phyloP scores from a whole-genome alignment of 2,113 vertebrate species.

The Zootoca vivipara region DNA sequence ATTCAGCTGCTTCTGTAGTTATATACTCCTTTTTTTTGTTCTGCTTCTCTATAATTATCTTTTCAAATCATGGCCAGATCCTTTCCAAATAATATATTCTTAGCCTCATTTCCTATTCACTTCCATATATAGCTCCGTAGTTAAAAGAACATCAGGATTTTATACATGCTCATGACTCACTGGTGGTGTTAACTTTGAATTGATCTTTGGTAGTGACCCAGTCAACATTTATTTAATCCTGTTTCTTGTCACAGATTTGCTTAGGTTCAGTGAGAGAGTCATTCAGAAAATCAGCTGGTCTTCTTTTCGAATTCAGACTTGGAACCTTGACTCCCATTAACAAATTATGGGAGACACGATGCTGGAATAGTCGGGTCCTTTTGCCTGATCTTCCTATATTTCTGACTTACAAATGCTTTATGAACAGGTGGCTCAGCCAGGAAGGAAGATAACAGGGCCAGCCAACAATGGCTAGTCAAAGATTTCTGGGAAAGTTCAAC shows the following conservation, averaged over 20 bases:
- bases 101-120: slow-evolving; percentile 58
- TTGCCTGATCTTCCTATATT: neutral
- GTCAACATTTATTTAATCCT: slow-evolving; percentile 63
- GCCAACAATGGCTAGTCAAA: neutral
- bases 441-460: too few relatives aligned
- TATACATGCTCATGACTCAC: slow-evolving; percentile 40
- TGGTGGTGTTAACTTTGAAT: slow-evolving; percentile 53
- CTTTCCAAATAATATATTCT: slow-evolving; percentile 46
- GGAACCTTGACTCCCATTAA: slow-evolving; percentile 44
- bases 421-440: too few relatives aligned
- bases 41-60: slow-evolving; percentile 63
- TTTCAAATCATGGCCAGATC: slow-evolving; percentile 60
- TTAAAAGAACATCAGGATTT: slow-evolving; percentile 28
- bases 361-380: neutral
- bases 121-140: slow-evolving; percentile 36
- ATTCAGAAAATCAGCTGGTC: slow-evolving; percentile 44
- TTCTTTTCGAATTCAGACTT: slow-evolving; percentile 46
- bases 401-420: too few relatives aligned
- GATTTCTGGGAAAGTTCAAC: neutral
- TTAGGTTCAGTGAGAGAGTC: slow-evolving; percentile 46
- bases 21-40: slow-evolving; percentile 57
- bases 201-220: slow-evolving; percentile 53
- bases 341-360: slow-evolving; percentile 28
- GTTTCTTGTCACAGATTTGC: slow-evolving; percentile 55
- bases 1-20: slow-evolving; percentile 65